Base-by-base conservation (phyloP, 1,140 invertebrate genomes). In the Sminthurides bifidus region DNA sequence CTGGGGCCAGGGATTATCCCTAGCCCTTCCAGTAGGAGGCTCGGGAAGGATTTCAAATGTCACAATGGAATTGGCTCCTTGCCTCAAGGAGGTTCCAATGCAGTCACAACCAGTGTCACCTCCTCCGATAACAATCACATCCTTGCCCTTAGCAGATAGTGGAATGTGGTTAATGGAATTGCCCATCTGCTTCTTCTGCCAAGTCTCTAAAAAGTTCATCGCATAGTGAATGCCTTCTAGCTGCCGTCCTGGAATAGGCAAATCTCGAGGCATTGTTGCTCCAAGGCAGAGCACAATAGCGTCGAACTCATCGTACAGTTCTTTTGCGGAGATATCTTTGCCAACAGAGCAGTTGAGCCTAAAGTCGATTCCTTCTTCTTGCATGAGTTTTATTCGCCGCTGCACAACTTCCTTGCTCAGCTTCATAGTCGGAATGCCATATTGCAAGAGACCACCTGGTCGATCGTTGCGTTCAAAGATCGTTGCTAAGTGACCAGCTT, bases 81-180 rank as follows among this genome's bases (percentile, higher is more conserved):
- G 92, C 66, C 95, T 78, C 14, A 98, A 76, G 2, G 92, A 93
- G 2, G 95, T 98, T 35, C 88, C 95, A 71, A 99, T 98, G 68
- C 95, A 99, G 77, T 99, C 95, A 73, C 90, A 94, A 0, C 95
- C 95, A n/a, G 95, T 99, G 70, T 99, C 95, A 26, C 95, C 95
- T 14, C 95, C 95, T 21, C 95, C 95, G 65, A 99, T 93, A 54
- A 99, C 82, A 59, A 99, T 82, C 3, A 99, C 92, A 72, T 95
- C 77, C 71, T 96, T 98, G 65, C 87, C 88, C 68, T 92, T 87
- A 17, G 95, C 94, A 37, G 81, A 78, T 30, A 89, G 76, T 40
- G 79, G 68, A 65, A 75, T 63, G 58, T 74, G 71, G 38, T 77
- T 71, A 15, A 76, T 66, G 48, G 72, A 67, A 64, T 79, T 77